Base-by-base conservation (phyloP, 2,888 invertebrate species). In the Nesidiocoris tenuis region DNA sequence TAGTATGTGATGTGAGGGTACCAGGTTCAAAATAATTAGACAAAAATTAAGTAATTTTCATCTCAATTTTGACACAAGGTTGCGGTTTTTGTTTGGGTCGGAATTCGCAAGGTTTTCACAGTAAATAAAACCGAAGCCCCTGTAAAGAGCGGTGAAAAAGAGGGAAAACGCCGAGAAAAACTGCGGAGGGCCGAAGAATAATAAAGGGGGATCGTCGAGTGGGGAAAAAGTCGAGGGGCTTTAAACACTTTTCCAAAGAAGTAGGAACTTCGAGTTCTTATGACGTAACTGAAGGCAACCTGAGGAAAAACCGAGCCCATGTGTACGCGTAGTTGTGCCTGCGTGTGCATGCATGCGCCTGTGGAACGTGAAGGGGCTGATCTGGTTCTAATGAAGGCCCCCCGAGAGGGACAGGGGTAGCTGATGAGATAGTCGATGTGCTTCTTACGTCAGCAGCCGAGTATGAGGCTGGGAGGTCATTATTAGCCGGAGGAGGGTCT, bases 211-310 rank as follows among this genome's bases (percentile, higher is more conserved):
- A 18, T 24, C 19, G 25, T 25, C 25, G 39, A 18, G 39, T 18
- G 25, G 65, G 25, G 39, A 39, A 39, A 39, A 39, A 39, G 39
- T 39, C 39, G 39, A 39, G n/a, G 65, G 65, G n/a, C 39, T 65
- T 65, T 65, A 65, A 65, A 65, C 65, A 65, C 65, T 65, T 39
- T 65, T 65, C 39, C 39, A 19, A 65, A 65, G 39, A 39, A 39
- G 39, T 24, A 23, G 25, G 65, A 19, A 39, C 25, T 39, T 65
- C 19, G 65, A 19, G 65, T 65, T 65, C 39, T 39, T 39, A 39
- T 39, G 39, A 39, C 39, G 39, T 39, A 39, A 39, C 39, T 39
- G 39, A 39, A 39, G 39, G 12, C 3, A 39, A 39, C n/a, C n/a
- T n/a, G n/a, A 39, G 39, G 39, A 12, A 39, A 39, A 39, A n/a